These are phyloP conservation scores for Phrynocephalus vlangalii DNA, from an alignment of 2,797 vertebrate species.

Conservation along the genomic window DNA sequence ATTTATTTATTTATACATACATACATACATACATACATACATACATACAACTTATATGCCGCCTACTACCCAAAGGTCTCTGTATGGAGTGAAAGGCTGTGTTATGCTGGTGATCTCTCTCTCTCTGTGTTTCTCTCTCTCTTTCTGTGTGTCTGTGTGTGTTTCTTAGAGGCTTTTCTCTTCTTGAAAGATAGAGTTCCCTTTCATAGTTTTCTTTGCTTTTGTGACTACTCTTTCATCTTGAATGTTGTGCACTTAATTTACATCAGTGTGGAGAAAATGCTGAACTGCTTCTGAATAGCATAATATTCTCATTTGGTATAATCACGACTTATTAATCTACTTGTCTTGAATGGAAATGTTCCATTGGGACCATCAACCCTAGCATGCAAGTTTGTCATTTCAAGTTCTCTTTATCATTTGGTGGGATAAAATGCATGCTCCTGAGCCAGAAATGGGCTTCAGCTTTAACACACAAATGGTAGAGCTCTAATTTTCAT, in stretches of 20 bases:
- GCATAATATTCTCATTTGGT: neutral
- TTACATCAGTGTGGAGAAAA: neutral
- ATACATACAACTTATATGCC: too few species aligned
- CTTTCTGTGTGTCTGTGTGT: too few species aligned
- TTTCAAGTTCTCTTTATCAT: neutral
- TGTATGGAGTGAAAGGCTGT: too few species aligned
- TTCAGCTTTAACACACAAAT: neutral
- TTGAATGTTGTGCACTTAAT: neutral
- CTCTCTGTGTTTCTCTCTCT: too few species aligned
- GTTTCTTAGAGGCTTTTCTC: neutral
- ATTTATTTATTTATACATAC: too few species aligned
- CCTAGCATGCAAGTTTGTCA: neutral
- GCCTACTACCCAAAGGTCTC: too few species aligned
- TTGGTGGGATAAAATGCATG: neutral
- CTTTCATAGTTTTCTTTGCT: neutral
- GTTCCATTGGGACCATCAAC: neutral
- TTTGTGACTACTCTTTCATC: neutral
- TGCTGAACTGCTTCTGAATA: neutral
- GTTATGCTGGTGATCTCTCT: neutral
- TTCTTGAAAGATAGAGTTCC: neutral
- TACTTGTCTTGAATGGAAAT: neutral
- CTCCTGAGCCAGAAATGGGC: neutral
- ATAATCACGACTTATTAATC: neutral
- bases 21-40: too few species aligned
- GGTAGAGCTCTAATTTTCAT: neutral